Evolutionary conservation across 30 jellyfish, hydroid and myxozoan species (phyloP).

Genomic region (Aurelia coerulea): DNA sequence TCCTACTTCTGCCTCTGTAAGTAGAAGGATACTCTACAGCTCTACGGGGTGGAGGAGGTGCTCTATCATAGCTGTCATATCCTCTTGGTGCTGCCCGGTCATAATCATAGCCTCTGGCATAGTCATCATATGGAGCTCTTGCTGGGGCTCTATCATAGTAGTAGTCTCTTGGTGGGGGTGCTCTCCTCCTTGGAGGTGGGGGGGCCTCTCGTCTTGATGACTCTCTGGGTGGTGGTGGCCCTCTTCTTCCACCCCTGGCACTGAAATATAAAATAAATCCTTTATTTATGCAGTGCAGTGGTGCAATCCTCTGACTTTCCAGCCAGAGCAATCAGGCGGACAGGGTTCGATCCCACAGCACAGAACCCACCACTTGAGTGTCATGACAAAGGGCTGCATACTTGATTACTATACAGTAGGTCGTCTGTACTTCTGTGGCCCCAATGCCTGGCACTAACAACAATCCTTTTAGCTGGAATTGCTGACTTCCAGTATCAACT

Average conservation of each 20-base stretch:
- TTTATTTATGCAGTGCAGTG: neutral
- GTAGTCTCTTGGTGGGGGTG: constrained; percentile 71
- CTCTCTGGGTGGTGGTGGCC: constrained; percentile 54
- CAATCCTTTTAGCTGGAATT: too few species aligned
- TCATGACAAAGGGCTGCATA: too few species aligned
- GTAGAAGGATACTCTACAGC: constrained; percentile 44
- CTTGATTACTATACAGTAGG: too few species aligned
- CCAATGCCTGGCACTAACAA: too few species aligned
- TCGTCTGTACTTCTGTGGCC: too few species aligned
- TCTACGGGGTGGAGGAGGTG: constrained; percentile 58
- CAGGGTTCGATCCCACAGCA: too few species aligned
- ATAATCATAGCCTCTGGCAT: constrained; percentile 62
- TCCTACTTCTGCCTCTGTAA: constrained; percentile 60
- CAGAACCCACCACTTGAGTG: too few species aligned
- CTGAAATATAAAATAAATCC: neutral
- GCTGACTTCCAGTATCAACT: too few species aligned
- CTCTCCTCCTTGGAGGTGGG: constrained; percentile 64
- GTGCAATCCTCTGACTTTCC: too few species aligned
- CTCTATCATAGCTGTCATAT: constrained; percentile 61
- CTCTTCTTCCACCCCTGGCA: constrained; percentile 75
- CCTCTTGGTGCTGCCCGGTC: constrained; percentile 83
- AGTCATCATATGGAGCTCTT: constrained; percentile 43
- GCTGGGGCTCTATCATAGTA: constrained; percentile 49
- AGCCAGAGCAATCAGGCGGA: too few species aligned
- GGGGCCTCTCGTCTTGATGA: constrained; percentile 48